These are phyloP conservation scores for Formicarius rufipectus DNA, from an alignment of 2,113 vertebrate species.

Conservation along the genomic window DNA sequence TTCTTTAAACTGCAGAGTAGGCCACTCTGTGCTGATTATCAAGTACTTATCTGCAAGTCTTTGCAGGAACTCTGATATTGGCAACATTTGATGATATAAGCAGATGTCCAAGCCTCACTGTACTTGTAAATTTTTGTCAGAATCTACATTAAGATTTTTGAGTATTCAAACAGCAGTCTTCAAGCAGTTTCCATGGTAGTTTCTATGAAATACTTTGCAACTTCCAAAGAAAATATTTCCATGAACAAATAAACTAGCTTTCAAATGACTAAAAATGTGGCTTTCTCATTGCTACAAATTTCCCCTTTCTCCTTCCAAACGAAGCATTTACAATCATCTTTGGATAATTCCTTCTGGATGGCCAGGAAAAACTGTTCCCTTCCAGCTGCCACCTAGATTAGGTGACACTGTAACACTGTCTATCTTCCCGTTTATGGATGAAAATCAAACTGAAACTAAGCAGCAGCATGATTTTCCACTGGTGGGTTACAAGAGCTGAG, in stretches of 20 bases:
- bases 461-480: not conserved
- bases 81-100: not conserved
- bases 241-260: slow-evolving; percentile 35
- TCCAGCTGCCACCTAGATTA: slow-evolving; percentile 33
- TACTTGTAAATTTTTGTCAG: slow-evolving; percentile 35
- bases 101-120: not conserved
- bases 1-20: not conserved
- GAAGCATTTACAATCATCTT: not conserved
- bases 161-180: slow-evolving; percentile 18
- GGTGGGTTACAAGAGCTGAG: not conserved
- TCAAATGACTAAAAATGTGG: slow-evolving; percentile 1
- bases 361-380: slow-evolving; percentile 39
- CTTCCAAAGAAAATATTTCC: slow-evolving; percentile 45
- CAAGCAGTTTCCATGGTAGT: not conserved
- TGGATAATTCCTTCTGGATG: not conserved
- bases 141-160: not conserved
- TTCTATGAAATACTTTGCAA: slow-evolving; percentile 30
- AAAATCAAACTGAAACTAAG: not conserved
- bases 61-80: not conserved
- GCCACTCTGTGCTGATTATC: not conserved
- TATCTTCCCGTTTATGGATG: not conserved
- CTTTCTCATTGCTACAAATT: slow-evolving; percentile 26
- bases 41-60: not conserved
- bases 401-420: not conserved
- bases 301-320: slow-evolving; percentile 30